Base-by-base conservation (phyloP, 2,888 invertebrate species). In the Drosophila ustulata region DNA sequence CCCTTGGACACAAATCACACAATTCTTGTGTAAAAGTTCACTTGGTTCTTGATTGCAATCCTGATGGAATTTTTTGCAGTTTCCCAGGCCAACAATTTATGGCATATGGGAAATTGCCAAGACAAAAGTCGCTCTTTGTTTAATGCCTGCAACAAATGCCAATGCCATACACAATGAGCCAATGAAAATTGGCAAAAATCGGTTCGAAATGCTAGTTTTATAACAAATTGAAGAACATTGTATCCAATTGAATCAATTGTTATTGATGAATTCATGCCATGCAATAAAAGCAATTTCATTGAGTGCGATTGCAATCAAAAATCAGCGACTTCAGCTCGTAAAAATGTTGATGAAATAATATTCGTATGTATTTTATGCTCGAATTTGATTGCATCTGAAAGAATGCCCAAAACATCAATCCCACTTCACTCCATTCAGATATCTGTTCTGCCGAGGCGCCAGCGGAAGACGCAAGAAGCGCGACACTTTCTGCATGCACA, bases 401-500 rank as follows among this genome's bases (percentile, higher is more conserved):
- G 37, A 37, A 37, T 4, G 37, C 37, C 30, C 28, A n/a, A 11
- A 47, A 37, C 37, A 46, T 7, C 51, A 59, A 58, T 58, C 13
- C 46, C 9, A 25, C 45, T 56, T 28, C 30, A 41, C 25, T 47
- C 56, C 41, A 41, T 61, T 18, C 71, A 92, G 92, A 83, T 92
- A 92, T 77, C 86, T 92, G 32, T 90, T 92, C 66, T 92, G 91
- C 77, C 90, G 89, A 51, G 89, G 87, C 65, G 85, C 82, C 43
- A 82, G 84, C 13, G 90, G 86, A 26, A 88, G 89, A 5, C 82
- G 90, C 56, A 90, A 91, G 72, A 90, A 90, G 63, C 90, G 91
- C 26, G 92, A 92, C 64, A 91, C 91, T 34, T 79, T 91, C 62
- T 91, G 89, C 78, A 91, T 90, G 88, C 91, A 91, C 73, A 89